Conservation (phyloP, 2,888 invertebrate species). For the Acrobasis suavella region DNA sequence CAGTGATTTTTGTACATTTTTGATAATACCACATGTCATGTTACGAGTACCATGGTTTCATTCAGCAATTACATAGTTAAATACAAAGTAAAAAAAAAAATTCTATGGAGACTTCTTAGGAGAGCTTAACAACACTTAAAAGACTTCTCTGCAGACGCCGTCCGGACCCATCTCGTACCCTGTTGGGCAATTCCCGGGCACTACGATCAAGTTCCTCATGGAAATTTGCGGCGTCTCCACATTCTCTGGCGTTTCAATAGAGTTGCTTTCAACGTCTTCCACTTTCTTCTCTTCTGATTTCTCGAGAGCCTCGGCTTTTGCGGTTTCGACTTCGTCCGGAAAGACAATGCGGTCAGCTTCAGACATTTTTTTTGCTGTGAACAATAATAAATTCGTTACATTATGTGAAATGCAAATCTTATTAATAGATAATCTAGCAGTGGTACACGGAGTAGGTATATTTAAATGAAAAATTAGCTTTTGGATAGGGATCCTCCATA, state of each 20-base stretch:
- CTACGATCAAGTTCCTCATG: slow-evolving; percentile 31
- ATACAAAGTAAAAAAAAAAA: no score
- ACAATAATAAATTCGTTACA: neutral
- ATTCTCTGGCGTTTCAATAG: slow-evolving; percentile 2
- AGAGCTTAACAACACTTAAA: neutral
- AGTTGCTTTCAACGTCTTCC: slow-evolving; percentile 6
- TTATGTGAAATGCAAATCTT: neutral
- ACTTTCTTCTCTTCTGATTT: slow-evolving; percentile 14
- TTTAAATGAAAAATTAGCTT: no score
- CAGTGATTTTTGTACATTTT: no score
- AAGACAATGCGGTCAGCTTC: slow-evolving; percentile 27
- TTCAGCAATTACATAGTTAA: neutral
- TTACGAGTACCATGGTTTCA: neutral
- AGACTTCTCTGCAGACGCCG: slow-evolving; percentile 30
- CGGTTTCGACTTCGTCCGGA: slow-evolving; percentile 25
- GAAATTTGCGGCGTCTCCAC: slow-evolving; percentile 1
- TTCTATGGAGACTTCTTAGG: neutral
- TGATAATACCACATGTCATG: neutral
- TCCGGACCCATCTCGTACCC: slow-evolving; percentile 25
- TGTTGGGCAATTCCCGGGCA: slow-evolving; percentile 31
- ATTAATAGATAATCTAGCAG: neutral
- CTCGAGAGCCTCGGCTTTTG: slow-evolving; percentile 14
- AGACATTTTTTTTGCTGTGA: slow-evolving; percentile 19
- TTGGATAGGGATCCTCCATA: no score
- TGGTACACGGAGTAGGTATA: no score